A percentile compares a stretch with the other conserved stretches of the same genome.
Conservation (phyloP, 2,888 invertebrate genomes). For the Apomyelois bistriatella region DNA sequence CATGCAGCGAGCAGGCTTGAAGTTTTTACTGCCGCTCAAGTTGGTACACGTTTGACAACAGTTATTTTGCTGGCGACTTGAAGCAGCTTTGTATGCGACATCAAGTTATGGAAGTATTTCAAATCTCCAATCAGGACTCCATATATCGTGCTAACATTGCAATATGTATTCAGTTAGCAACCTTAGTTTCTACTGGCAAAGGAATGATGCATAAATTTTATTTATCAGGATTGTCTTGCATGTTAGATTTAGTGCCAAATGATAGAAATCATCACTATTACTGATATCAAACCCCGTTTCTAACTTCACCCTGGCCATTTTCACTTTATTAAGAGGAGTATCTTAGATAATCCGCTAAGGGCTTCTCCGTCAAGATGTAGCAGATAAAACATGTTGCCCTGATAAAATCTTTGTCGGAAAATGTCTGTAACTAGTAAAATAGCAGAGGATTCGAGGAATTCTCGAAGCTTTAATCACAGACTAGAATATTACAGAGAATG, state of each 20-base stretch:
- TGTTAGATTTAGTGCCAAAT: background rate
- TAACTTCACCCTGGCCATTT: background rate
- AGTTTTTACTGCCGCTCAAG: slow-evolving; percentile 51
- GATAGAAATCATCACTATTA: background rate
- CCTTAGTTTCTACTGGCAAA: background rate
- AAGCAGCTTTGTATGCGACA: slow-evolving; percentile 36
- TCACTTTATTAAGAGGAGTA: background rate
- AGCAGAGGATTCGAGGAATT: background rate
- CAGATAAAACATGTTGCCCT: background rate
- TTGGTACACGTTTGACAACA: slow-evolving; percentile 40
- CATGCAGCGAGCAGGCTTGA: slow-evolving; percentile 50
- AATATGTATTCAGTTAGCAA: slow-evolving; percentile 7
- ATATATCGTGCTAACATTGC: background rate
- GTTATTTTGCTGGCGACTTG: slow-evolving; percentile 47
- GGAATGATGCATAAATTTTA: background rate
- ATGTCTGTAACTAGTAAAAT: background rate
- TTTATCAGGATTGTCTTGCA: background rate
- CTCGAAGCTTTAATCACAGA: background rate
- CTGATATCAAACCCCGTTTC: background rate
- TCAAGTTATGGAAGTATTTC: slow-evolving; percentile 17
- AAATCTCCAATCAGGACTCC: slow-evolving; percentile 9
- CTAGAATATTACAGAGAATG: slow-evolving; percentile 5
- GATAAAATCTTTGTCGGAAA: slow-evolving; percentile 1
- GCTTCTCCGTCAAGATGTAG: background rate
- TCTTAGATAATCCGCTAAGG: no score